Evolutionary conservation across 2,113 vertebrate species (phyloP).

Genomic region (Camelus bactrianus): DNA sequence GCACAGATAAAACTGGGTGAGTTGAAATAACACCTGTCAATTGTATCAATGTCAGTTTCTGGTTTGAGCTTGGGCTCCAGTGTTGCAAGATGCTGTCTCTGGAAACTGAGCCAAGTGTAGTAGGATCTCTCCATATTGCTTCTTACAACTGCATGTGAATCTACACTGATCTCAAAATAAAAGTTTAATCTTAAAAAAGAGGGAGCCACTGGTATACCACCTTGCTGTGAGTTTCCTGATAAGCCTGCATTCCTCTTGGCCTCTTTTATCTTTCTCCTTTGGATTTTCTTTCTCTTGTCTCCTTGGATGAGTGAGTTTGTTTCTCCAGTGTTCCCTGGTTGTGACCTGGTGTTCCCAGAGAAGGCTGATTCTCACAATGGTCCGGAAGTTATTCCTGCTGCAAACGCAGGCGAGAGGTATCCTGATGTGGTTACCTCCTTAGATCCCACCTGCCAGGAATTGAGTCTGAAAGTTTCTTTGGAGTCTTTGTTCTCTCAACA

Average conservation of each 20-base stretch:
- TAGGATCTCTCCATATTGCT: background rate
- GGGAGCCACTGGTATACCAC: no score
- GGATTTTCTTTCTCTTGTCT: background rate
- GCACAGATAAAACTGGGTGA: background rate
- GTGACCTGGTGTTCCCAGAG: background rate
- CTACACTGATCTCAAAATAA: background rate
- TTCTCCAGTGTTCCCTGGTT: background rate
- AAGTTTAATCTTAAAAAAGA: background rate
- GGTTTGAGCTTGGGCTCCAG: no score
- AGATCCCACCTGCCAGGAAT: background rate
- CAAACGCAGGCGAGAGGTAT: background rate
- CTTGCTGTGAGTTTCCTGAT: background rate
- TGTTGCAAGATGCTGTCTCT: fast-evolving
- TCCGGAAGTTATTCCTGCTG: fast-evolving
- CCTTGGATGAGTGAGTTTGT: background rate
- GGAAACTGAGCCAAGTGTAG: background rate
- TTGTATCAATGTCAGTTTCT: fast-evolving
- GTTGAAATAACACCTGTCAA: background rate
- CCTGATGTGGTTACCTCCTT: background rate
- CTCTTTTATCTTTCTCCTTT: background rate
- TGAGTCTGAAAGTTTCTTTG: background rate
- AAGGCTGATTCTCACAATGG: background rate
- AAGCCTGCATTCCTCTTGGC: background rate
- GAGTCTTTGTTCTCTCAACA: background rate
- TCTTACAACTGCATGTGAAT: background rate